Evolutionary conservation across 2,797 vertebrate species (phyloP).

Genomic region (Ibycter americanus): DNA sequence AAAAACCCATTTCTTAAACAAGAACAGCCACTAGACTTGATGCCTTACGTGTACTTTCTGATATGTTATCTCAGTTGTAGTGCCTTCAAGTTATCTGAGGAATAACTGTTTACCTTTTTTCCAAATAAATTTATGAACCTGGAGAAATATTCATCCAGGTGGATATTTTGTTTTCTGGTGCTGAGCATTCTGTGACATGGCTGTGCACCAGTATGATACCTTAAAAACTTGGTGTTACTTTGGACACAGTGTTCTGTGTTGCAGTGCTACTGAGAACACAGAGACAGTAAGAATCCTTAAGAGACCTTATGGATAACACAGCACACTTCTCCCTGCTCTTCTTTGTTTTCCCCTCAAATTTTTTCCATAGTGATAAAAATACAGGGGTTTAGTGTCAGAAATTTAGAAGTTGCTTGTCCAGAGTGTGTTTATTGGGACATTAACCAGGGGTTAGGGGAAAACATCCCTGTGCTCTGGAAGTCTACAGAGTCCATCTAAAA

Average conservation of each 20-base stretch:
- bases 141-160: background rate
- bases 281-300: too few relatives aligned
- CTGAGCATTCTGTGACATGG: background rate
- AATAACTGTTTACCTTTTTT: background rate
- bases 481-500: background rate
- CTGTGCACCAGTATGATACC: background rate
- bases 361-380: background rate
- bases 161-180: background rate
- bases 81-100: background rate
- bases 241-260: background rate
- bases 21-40: background rate
- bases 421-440: background rate
- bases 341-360: background rate
- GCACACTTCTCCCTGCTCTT: accelerated
- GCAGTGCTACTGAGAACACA: background rate
- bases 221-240: background rate
- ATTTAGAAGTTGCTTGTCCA: background rate
- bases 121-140: background rate
- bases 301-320: background rate
- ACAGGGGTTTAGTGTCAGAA: background rate
- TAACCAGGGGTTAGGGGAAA: background rate
- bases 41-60: background rate
- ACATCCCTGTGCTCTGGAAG: background rate
- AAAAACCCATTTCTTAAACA: background rate
- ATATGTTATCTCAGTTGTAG: background rate